phyloP scores from a whole-genome alignment of 2,888 invertebrate genomes.

The Cylloceria caligata region DNA sequence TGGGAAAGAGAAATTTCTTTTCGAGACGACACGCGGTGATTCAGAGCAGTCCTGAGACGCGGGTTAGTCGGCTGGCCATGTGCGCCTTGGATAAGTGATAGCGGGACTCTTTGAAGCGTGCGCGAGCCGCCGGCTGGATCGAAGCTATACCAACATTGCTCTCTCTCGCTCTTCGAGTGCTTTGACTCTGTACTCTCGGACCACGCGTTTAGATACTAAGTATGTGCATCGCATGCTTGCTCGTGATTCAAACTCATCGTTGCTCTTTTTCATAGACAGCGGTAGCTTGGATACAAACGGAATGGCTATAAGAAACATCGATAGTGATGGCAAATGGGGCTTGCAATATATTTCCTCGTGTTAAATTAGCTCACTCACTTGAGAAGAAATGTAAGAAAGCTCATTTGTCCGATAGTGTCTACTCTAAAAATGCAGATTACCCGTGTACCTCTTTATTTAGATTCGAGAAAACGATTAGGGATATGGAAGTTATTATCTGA shows the following conservation, averaged over 20 bases:
- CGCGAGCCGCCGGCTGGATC: conserved; percentile 49
- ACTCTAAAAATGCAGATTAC: not conserved
- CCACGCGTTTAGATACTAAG: conserved; percentile 17
- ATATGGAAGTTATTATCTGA: not conserved
- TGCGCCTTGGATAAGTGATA: conserved; percentile 80
- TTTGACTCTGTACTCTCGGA: conserved; percentile 53
- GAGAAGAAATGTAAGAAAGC: not conserved
- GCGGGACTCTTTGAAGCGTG: conserved; percentile 80
- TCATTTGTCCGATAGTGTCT: not conserved
- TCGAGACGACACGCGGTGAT: conserved; percentile 39
- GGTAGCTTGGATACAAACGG: not conserved
- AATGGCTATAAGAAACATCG: too few relatives aligned
- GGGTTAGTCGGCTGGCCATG: conserved; percentile 78
- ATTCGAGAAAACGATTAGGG: too few relatives aligned
- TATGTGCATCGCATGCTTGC: not conserved
- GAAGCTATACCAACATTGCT: conserved; percentile 17
- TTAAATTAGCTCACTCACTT: not conserved
- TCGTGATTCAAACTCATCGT: conserved; percentile 17
- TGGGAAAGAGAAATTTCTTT: conserved; percentile 46
- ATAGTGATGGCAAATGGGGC: conserved; percentile 8
- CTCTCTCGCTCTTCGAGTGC: conserved; percentile 66
- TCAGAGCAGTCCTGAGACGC: conserved; percentile 56
- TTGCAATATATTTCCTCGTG: not conserved
- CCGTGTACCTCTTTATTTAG: not conserved
- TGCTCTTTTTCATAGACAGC: not conserved